These are phyloP conservation scores for Larimichthys crocea DNA, from an alignment of 2,113 vertebrate species.

Conservation along the genomic window DNA sequence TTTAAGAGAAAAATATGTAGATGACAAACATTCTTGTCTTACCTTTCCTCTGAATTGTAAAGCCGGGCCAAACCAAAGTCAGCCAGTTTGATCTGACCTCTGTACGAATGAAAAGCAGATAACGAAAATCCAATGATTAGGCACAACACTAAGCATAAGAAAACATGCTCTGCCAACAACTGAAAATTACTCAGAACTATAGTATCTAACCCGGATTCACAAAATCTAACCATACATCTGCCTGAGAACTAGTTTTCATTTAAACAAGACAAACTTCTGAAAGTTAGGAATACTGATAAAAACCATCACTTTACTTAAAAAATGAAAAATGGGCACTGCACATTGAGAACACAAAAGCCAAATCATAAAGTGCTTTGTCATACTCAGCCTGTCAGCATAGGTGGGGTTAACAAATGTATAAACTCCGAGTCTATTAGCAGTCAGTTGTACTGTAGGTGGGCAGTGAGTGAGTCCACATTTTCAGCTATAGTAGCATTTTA, in stretches of 20 bases:
- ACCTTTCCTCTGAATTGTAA: conserved; percentile 99
- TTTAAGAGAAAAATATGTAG: not conserved
- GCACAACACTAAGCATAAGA: not conserved
- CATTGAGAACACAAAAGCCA: not conserved
- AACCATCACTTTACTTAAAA: not conserved
- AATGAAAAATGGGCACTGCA: not conserved
- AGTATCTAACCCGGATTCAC: not conserved
- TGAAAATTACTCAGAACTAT: not conserved
- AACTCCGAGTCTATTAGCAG: conserved; percentile 15
- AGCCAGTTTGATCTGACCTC: conserved; percentile 96
- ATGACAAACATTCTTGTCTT: conserved; percentile 51
- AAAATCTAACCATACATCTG: not conserved
- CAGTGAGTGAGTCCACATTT: not conserved
- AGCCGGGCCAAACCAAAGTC: conserved; percentile 98
- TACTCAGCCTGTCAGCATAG: not conserved
- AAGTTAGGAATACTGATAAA: not conserved
- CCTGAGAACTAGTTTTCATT: not conserved
- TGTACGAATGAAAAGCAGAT: conserved; percentile 74
- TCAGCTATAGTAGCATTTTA: not conserved
- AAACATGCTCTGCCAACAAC: not conserved
- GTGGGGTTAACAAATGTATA: not conserved
- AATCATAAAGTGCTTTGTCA: not conserved
- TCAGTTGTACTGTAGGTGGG: not conserved
- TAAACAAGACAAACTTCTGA: not conserved
- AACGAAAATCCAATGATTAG: conserved; percentile 3